Conservation (phyloP, 2,888 invertebrate species). For the Oscheius sp. region DNA sequence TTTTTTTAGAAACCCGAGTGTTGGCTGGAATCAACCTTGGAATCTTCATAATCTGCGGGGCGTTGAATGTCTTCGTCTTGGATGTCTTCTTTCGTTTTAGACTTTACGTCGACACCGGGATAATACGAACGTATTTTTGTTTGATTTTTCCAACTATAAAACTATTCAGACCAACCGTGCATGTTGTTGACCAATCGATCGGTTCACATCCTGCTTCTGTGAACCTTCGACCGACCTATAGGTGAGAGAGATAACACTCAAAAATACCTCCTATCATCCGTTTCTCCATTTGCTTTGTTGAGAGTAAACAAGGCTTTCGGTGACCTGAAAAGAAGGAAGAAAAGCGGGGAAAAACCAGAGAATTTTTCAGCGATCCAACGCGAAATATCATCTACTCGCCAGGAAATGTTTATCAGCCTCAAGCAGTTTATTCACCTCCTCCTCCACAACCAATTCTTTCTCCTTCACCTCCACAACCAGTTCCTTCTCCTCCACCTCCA, state of each 20-base stretch:
- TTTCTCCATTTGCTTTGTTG: neutral
- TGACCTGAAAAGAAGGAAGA: neutral
- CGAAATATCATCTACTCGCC: conserved; percentile 13
- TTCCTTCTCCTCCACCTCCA: neutral
- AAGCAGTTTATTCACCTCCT: neutral
- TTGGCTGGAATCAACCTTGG: conserved; percentile 15
- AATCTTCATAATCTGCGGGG: neutral
- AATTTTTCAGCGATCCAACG: neutral
- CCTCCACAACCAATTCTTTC: no score
- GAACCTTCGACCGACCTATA: neutral
- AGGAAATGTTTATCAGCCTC: conserved; percentile 8
- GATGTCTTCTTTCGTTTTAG: conserved; percentile 22
- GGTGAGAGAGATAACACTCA: neutral
- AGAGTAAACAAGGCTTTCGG: neutral
- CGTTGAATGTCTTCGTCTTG: conserved; percentile 11
- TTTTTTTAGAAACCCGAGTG: neutral
- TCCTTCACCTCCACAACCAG: neutral
- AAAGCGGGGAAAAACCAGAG: neutral
- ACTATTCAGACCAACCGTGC: conserved; percentile 10
- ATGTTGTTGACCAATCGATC: neutral
- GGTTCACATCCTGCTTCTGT: neutral
- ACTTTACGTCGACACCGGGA: conserved; percentile 2
- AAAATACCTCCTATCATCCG: neutral
- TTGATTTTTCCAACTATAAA: neutral
- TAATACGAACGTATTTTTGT: neutral